These are phyloP conservation scores for Nothobranchius furzeri DNA, from an alignment of 2,113 vertebrate genomes.

Conservation along the genomic window DNA sequence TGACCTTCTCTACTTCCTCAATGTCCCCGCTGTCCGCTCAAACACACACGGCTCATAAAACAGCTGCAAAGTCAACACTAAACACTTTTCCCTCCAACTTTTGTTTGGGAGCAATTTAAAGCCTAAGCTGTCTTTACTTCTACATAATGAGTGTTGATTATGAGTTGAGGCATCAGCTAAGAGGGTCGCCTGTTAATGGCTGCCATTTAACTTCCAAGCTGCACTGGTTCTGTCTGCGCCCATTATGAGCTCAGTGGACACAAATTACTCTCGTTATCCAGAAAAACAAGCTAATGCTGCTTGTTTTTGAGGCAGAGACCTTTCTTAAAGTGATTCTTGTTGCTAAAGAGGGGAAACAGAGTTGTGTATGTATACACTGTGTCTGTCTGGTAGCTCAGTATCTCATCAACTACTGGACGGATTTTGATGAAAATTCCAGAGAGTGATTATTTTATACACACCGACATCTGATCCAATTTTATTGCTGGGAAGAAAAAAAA, in stretches of 20 bases:
- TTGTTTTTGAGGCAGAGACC: background rate
- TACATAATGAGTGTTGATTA: conserved; percentile 27
- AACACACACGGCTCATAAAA: conserved; percentile 30
- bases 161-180: conserved; percentile 7
- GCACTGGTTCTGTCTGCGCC: background rate
- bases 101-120: conserved; percentile 22
- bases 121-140: conserved; percentile 7
- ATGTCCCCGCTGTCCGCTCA: conserved; percentile 38
- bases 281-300: conserved; percentile 25
- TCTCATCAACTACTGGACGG: no score
- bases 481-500: no score
- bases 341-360: background rate
- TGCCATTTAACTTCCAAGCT: conserved; percentile 30
- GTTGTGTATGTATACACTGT: background rate
- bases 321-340: conserved; percentile 5
- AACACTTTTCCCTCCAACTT: conserved; percentile 11
- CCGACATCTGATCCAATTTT: no score
- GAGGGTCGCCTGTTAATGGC: conserved; percentile 31
- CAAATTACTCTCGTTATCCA: conserved; percentile 37
- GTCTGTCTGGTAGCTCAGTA: no score
- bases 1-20: conserved; percentile 59
- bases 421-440: no score
- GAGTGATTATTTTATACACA: no score
- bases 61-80: conserved; percentile 20
- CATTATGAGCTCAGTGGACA: conserved; percentile 33